Evolutionary conservation across 2,797 vertebrate species (phyloP).

Genomic region (Takifugu ocellatus): DNA sequence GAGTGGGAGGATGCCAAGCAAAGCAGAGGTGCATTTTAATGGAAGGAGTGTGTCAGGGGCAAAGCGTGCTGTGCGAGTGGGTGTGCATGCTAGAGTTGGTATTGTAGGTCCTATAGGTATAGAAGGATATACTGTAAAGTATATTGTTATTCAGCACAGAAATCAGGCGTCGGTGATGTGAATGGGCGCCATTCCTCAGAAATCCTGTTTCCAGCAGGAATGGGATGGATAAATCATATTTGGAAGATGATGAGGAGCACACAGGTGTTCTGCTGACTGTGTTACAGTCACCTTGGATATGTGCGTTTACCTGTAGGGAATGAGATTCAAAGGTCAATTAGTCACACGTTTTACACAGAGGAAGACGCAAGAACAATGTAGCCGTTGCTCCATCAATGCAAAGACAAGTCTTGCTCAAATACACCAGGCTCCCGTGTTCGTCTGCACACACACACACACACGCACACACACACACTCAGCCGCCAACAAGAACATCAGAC

Average conservation of each 20-base stretch:
- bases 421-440: no score
- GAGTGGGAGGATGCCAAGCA: conserved; percentile 32
- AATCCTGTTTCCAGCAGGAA: no score
- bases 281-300: background rate
- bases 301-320: conserved; percentile 2
- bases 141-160: background rate
- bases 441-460: no score
- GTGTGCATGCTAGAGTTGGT: conserved; percentile 11
- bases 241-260: background rate
- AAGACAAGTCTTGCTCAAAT: background rate
- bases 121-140: no score
- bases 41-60: conserved; percentile 24
- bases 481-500: conserved; percentile 18
- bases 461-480: no score
- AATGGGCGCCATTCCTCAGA: background rate
- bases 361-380: background rate
- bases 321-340: background rate
- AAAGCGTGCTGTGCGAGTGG: conserved; percentile 24
- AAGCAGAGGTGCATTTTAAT: conserved; percentile 37
- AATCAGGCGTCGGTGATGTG: background rate
- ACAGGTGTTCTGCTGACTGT: background rate
- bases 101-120: conserved; percentile 11
- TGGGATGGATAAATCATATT: no score
- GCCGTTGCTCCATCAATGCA: background rate
- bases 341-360: background rate